Conservation (phyloP, 2,797 vertebrate species). For the Mareca strepera region DNA sequence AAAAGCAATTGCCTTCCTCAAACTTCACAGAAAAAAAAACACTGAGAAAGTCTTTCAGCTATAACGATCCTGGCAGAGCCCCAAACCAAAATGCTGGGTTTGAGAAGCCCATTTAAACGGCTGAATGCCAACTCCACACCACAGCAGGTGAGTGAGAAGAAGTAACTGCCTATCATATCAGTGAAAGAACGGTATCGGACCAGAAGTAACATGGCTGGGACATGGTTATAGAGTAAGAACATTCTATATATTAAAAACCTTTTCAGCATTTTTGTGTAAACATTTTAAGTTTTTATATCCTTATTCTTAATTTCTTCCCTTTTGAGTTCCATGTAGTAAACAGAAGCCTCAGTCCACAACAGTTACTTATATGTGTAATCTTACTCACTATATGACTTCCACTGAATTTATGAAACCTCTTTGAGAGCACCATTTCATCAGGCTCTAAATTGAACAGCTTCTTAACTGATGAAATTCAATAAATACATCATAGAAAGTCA, state of each 20-base stretch:
- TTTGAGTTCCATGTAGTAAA: not conserved
- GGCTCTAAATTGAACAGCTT: not conserved
- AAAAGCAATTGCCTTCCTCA: not conserved
- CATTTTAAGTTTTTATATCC: not conserved
- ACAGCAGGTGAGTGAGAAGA: not conserved
- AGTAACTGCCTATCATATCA: not conserved
- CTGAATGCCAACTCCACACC: not conserved
- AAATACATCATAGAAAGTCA: not conserved
- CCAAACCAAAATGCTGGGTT: slow-evolving; percentile 37
- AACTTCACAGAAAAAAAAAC: not conserved
- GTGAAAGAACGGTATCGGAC: not conserved
- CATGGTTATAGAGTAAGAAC: not conserved
- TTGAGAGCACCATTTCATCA: not conserved
- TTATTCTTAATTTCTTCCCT: not conserved
- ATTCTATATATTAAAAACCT: not conserved
- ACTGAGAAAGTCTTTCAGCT: not conserved
- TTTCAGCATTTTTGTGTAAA: not conserved
- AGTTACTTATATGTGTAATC: not conserved
- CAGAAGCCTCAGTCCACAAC: not conserved
- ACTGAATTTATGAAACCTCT: not conserved
- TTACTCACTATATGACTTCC: not conserved
- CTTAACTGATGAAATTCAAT: not conserved
- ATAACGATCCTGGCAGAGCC: not conserved
- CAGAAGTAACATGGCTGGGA: not conserved
- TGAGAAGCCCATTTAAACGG: not conserved